Evolutionary conservation across 92 coral and sea anemone species (phyloP), one percentile per base, ranked within the genome.

Genomic region (Parazoanthus atlanticus): DNA sequence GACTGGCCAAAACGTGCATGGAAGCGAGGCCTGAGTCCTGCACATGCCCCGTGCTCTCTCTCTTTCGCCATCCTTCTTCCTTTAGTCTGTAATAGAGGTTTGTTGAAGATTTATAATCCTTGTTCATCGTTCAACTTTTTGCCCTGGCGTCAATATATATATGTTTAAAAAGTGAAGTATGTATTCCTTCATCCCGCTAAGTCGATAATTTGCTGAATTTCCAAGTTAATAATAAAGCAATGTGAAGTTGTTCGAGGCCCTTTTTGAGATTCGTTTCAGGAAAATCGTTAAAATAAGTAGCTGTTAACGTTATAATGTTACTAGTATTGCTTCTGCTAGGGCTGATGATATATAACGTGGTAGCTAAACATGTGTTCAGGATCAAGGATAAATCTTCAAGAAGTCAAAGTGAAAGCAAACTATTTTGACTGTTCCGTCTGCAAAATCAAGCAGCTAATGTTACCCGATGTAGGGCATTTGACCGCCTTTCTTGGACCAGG

Each of bases 1-100:
- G 47, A 46, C 46, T 49, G 38, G 0, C 54, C 21, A 77, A 74
- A 43, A 76, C 88, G 93, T 74, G 1, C 49, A 8, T 89, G 84
- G 89, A 71, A 90, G 56, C 94, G 95, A 91, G 98, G 94, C 93
- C 41, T 29, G 6, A 40, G 16, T 33, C 79, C 34, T 2, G 74
- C 31, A 61, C 86, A 29, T 54, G 34, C 74, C 38, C 58, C 11
- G 23, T 10, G 43, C 82, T 94, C 92, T 88, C 81, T 86, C 93
- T 91, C 84, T 75, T 85, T 90, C 84, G 88, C 86, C 92, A 85
- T 84, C 92, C 79, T 82, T 84, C 67, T 61, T 25, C 70, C 67
- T 66, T 25, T 67, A 16, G 38, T 40, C 43, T 19, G 74, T 21
- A 30, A 30, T 69, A 70, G 41, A 84, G 87, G 87, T 84, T 70